These are phyloP conservation scores for Hypotaenidia philippensis DNA, from an alignment of 2,797 vertebrate species.

Conservation along the genomic window DNA sequence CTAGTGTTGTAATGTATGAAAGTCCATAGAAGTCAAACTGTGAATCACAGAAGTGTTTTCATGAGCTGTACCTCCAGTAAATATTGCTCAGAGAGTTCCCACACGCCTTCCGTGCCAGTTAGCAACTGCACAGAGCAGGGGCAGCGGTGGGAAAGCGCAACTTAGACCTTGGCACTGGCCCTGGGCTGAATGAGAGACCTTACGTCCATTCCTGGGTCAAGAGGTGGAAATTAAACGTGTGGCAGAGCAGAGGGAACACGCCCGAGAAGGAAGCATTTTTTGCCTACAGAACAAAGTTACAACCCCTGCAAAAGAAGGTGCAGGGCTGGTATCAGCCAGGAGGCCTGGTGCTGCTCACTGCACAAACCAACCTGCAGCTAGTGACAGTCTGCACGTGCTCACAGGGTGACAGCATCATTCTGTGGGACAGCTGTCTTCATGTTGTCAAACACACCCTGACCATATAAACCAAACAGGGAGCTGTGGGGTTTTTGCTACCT, in stretches of 20 bases:
- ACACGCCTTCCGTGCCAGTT: neutral
- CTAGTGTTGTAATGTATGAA: neutral
- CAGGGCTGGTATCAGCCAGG: neutral
- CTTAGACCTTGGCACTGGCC: neutral
- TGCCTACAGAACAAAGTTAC: neutral
- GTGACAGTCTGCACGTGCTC: accelerated
- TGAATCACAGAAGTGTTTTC: neutral
- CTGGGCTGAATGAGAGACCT: neutral
- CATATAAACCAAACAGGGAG: accelerated
- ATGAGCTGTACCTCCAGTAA: neutral
- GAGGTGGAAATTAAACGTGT: neutral
- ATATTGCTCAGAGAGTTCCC: neutral
- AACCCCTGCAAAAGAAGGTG: neutral
- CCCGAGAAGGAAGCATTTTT: neutral
- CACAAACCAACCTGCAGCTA: neutral
- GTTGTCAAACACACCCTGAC: neutral
- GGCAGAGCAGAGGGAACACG: neutral
- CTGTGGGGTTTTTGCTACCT: neutral
- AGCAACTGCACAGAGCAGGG: neutral
- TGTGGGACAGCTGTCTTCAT: neutral
- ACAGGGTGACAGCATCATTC: accelerated
- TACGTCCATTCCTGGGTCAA: neutral
- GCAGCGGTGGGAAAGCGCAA: neutral
- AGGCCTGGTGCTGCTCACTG: neutral
- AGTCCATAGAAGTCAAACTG: neutral